phyloP scores from a whole-genome alignment of 2,797 vertebrate genomes.

The Gobio occitaniae region DNA sequence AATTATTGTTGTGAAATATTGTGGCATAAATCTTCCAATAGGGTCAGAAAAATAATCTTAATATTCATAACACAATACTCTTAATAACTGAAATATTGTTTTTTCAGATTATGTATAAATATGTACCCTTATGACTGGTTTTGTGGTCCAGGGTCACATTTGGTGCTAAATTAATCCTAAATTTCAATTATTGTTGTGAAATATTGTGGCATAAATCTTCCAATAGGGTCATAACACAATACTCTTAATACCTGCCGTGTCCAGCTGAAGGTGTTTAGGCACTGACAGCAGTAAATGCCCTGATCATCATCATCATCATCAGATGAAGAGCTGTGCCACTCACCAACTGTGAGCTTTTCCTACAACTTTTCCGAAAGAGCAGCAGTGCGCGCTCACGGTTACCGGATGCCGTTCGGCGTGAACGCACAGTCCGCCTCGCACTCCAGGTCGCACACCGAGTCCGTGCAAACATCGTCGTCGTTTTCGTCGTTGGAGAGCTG shows the following conservation, averaged over 20 bases:
- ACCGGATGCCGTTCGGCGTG: constrained; percentile 86
- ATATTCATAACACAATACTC: too few relatives aligned
- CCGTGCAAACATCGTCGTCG: constrained; percentile 67
- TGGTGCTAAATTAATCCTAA: neutral
- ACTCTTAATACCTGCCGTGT: neutral
- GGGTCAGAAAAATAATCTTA: too few relatives aligned
- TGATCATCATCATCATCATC: neutral
- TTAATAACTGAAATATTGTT: too few relatives aligned
- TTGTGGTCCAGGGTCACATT: neutral
- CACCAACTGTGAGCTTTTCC: neutral
- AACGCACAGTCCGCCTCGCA: constrained; percentile 67
- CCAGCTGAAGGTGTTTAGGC: neutral
- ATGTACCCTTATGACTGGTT: too few relatives aligned
- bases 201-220: neutral
- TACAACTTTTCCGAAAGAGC: neutral
- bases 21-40: too few relatives aligned
- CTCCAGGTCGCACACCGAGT: constrained; percentile 78
- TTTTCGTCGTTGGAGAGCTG: constrained; percentile 78
- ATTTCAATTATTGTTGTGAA: neutral
- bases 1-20: too few relatives aligned
- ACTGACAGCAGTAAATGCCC: neutral
- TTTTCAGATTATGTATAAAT: too few relatives aligned
- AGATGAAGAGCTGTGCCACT: neutral
- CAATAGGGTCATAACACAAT: neutral
- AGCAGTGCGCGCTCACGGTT: constrained; percentile 15